Evolutionary conservation across 2,888 invertebrate species (phyloP), one percentile per base, ranked within the genome.

Genomic region (Gari tellinella): DNA sequence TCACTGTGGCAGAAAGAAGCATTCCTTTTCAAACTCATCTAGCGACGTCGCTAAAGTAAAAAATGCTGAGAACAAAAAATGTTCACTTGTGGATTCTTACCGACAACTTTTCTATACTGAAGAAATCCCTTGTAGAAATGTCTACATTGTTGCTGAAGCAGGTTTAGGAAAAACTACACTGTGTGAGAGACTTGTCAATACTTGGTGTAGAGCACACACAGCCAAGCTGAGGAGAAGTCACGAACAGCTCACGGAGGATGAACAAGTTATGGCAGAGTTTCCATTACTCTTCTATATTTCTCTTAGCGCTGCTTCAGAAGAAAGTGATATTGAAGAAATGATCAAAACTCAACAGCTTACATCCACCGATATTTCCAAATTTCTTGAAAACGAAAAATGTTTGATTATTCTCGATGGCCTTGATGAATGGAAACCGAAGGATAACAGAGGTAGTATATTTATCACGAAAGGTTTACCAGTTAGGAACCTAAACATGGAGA

Each of bases 101-200:
- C 4, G 31, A 10, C 4, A 31, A 31, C 4, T 31, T 31, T 31
- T 31, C 31, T 31, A 31, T 31, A 7, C 31, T 7, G 10, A 31
- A 31, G 31, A 10, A 4, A 31, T 10, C 10, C 31, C 31, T 31
- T 31, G 31, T 10, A 31, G 10, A 31, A 31, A 31, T 31, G 26
- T 61, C 12, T 61, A 49, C 21, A 19, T 61, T 25, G 26, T 37
- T 8, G 61, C 21, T 5, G 26, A 61, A n/a, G 61, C 48, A 15
- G 61, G 61, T 5, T 14, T 17, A 3, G 61, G 61, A 23, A 61
- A 61, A 40, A 61, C 38, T 41, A 40, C 61, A 1, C 41, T 61
- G 17, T 49, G 49, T n/a, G 37, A 51, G 38, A 38, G 8, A 23
- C 25, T 61, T n/a, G 15, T 51, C 8, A 25, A 25, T 7, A 25